Evolutionary conservation across 2,113 vertebrate species (phyloP), one percentile per base, ranked within the genome.

Genomic region (Varanus salvator): DNA sequence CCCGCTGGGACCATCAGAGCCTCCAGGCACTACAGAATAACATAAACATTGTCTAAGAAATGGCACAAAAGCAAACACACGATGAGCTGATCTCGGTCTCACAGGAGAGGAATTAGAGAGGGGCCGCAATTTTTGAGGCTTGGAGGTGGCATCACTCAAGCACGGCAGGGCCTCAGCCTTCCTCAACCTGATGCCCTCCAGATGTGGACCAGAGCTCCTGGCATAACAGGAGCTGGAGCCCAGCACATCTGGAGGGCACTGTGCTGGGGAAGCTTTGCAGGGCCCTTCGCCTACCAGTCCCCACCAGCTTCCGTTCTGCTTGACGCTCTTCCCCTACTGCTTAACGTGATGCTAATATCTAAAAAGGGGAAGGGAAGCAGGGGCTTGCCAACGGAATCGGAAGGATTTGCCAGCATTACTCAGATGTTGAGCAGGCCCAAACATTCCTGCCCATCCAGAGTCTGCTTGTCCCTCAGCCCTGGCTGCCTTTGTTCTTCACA

Each of bases 1-100:
- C 23, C 99, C 99, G 0, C 99, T 99, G 52, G 99, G 99, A 6
- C 99, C 99, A 93, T 99, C 99, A 23, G 99, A 98, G 78, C 99
- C 99, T 83, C 99, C 99, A n/a, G 99, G 99, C 92, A 99, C 99
- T 99, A 92, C 15, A 66, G 93, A 2, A 92, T 8, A 92, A 72
- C 27, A 89, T 66, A 0, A 91, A 3, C 84, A 91, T 15, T 31
- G 4, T 25, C 77, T 11, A n/a, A 66, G 71, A 0, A 48, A 0
- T 2, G 12, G 2, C 64, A 91, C 2, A 80, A 86, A 57, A 50
- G 12, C 54, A 72, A 71, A 12, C 3, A 0, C 31, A 78, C 19
- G 27, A 0, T 15, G 2, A 9, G 34, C 60, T 76, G 60, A 6
- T n/a, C 60, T 84, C 23, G 9, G 19, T 2, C 52, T 38, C 50